These are phyloP conservation scores for Ctenoplectra terminalis DNA, from an alignment of 1,140 invertebrate species.

Conservation along the genomic window DNA sequence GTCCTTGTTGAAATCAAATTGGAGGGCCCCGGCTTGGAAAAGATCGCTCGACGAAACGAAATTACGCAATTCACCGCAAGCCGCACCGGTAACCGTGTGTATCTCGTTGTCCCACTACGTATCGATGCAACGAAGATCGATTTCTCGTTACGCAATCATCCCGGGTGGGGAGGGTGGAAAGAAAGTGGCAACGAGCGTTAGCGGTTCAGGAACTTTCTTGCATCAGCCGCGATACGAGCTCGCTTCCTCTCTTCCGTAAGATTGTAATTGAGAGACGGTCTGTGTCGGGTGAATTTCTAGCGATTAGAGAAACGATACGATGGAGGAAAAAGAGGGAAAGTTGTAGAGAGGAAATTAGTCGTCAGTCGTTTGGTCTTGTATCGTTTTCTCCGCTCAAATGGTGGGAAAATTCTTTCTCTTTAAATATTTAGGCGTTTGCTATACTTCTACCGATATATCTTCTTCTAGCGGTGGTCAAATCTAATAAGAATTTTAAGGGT, in stretches of 20 bases:
- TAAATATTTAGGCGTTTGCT: too few species aligned
- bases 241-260: background rate
- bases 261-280: background rate
- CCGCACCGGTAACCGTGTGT: slow-evolving; percentile 24
- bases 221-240: slow-evolving; percentile 2
- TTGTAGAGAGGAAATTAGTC: background rate
- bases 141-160: slow-evolving; percentile 59
- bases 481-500: too few species aligned
- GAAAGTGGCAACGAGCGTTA: slow-evolving; percentile 23
- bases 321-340: background rate
- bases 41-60: slow-evolving; percentile 31
- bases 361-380: background rate
- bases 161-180: background rate
- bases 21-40: background rate
- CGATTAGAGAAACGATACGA: background rate
- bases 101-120: slow-evolving; percentile 30
- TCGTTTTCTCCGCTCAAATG: background rate
- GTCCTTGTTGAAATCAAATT: slow-evolving; percentile 46
- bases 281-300: background rate
- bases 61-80: slow-evolving; percentile 49
- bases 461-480: too few species aligned
- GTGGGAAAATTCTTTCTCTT: too few species aligned
- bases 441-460: too few species aligned
- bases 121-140: slow-evolving; percentile 60
- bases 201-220: slow-evolving; percentile 58